Percentiles rank a stretch among this genome's conserved stretches.
Conservation (phyloP, 2,888 invertebrate genomes). For the Yponomeuta evonymella region DNA sequence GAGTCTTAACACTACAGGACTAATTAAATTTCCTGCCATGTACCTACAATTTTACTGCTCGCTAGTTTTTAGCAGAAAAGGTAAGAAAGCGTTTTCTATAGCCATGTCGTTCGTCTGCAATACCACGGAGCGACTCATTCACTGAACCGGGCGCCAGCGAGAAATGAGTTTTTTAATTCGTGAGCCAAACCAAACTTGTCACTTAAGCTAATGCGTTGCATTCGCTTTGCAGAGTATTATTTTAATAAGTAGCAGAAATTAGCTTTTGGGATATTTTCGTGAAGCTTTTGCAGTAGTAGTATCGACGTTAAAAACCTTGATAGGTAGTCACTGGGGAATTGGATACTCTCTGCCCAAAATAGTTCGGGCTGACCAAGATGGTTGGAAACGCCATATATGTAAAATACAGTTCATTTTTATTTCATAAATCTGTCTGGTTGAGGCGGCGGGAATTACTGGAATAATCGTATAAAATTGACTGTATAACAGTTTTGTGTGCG, state of each 20-base stretch:
- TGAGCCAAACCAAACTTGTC: constrained; percentile 19
- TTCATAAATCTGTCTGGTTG: too few relatives aligned
- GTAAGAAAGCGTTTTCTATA: constrained; percentile 5
- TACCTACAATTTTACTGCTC: constrained; percentile 6
- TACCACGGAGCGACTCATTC: constrained; percentile 23
- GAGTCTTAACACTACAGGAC: constrained; percentile 1
- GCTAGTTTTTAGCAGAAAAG: constrained; percentile 9
- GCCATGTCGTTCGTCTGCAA: constrained; percentile 19
- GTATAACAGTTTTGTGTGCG: neutral
- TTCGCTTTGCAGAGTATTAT: neutral
- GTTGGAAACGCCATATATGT: too few relatives aligned
- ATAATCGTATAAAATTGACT: neutral
- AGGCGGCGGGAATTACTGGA: too few relatives aligned
- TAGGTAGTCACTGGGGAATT: too few relatives aligned
- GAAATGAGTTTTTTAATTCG: constrained; percentile 32
- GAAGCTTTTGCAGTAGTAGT: neutral
- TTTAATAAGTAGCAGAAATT: neutral
- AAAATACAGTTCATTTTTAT: too few relatives aligned
- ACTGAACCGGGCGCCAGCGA: constrained; percentile 22
- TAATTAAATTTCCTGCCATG: constrained; percentile 7
- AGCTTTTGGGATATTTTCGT: neutral
- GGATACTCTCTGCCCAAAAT: neutral
- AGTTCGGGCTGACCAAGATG: neutral
- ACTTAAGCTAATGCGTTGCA: constrained; percentile 15
- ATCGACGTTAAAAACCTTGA: too few relatives aligned